Conservation (phyloP, 2,113 vertebrate species). For the Spermophilus dauricus region DNA sequence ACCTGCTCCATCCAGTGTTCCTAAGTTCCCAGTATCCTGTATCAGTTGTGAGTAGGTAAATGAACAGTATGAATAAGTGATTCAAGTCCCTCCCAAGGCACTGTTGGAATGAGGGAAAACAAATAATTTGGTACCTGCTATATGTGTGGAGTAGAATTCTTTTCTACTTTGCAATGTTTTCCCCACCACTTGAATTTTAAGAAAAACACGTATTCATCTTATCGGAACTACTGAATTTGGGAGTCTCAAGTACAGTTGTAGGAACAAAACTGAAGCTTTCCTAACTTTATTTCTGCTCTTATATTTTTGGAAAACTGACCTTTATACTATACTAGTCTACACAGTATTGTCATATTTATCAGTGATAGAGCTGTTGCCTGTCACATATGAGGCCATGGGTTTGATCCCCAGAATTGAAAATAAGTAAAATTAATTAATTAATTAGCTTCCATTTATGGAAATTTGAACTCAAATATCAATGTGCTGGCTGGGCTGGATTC, state of each 20-base stretch:
- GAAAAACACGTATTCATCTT: background rate
- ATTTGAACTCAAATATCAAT: background rate
- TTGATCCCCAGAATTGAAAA: too few species aligned
- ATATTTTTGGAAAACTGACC: background rate
- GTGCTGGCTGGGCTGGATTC: background rate
- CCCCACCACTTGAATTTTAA: background rate
- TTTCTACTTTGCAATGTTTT: background rate
- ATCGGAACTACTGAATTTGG: background rate
- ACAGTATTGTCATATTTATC: fast-evolving
- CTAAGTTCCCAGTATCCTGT: background rate
- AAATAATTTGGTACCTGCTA: background rate
- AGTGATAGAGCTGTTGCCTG: too few species aligned
- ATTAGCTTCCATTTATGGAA: background rate
- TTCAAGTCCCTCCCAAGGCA: background rate
- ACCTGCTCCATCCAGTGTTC: background rate
- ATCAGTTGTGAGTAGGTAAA: background rate
- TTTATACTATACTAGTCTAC: background rate
- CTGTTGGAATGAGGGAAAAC: background rate
- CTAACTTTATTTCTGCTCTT: background rate
- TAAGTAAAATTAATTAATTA: too few species aligned
- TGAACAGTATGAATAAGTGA: background rate
- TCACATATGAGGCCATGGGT: too few species aligned
- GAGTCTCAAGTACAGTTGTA: background rate
- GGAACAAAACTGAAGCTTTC: background rate
- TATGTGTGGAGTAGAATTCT: background rate